These are phyloP conservation scores for Netelia virgata DNA, from an alignment of 2,888 invertebrate species.

Conservation along the genomic window DNA sequence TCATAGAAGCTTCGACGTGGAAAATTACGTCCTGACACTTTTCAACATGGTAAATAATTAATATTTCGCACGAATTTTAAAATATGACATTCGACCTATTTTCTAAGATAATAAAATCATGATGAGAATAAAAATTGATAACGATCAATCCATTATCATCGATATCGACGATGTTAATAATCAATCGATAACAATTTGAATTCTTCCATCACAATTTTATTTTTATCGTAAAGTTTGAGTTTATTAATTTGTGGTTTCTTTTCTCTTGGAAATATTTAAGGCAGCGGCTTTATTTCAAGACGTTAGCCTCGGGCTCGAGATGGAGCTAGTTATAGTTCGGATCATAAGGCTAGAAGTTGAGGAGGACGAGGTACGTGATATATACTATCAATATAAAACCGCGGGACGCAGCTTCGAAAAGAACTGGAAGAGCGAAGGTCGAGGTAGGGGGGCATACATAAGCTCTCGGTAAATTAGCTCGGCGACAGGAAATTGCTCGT, in stretches of 20 bases:
- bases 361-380: slow-evolving; percentile 82
- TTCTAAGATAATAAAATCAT: no score
- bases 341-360: slow-evolving; percentile 85
- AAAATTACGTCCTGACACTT: slow-evolving; percentile 86
- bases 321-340: slow-evolving; percentile 86
- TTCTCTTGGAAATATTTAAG: slow-evolving; percentile 66
- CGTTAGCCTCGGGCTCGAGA: slow-evolving; percentile 85
- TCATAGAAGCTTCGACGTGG: slow-evolving; percentile 86
- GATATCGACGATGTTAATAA: no score
- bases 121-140: no score
- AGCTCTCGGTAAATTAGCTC: slow-evolving; percentile 56
- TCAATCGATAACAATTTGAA: neutral
- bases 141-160: no score
- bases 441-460: neutral
- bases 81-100: neutral
- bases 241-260: slow-evolving; percentile 15
- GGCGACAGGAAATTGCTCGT: slow-evolving; percentile 51
- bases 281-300: slow-evolving; percentile 81
- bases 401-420: slow-evolving; percentile 6
- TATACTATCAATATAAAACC: slow-evolving; percentile 56
- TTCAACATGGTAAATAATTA: slow-evolving; percentile 81
- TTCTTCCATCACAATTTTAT: neutral
- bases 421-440: neutral
- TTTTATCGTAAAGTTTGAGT: neutral
- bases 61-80: neutral